Percentiles rank a stretch among this genome's conserved stretches.
Conservation (phyloP, 1,140 invertebrate species). For the Saccostrea glomerata region DNA sequence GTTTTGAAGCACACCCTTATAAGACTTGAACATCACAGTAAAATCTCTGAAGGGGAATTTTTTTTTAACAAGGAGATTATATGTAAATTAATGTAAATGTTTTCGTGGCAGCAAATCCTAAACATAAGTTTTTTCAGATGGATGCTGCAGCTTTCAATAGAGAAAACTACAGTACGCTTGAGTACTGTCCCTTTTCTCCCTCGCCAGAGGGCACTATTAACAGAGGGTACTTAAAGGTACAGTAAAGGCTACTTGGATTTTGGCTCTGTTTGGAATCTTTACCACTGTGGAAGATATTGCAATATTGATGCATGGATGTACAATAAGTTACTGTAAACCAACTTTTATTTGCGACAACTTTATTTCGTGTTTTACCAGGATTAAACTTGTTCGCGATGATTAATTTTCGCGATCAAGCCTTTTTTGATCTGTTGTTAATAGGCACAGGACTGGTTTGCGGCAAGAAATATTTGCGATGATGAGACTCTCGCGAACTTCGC, state of each 20-base stretch:
- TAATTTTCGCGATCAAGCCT: too few species aligned
- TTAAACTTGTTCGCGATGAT: too few species aligned
- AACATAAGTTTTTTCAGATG: conserved; percentile 51
- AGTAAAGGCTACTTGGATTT: conserved; percentile 36
- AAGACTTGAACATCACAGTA: not conserved
- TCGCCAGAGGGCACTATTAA: conserved; percentile 48
- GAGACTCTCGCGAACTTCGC: too few species aligned
- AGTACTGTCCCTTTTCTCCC: conserved; percentile 31
- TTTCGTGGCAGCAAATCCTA: conserved; percentile 39
- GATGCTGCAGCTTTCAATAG: conserved; percentile 39
- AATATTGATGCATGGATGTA: conserved; percentile 16
- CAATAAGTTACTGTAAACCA: not conserved
- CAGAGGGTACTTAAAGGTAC: conserved; percentile 41
- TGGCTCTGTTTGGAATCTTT: conserved; percentile 21
- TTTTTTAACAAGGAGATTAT: conserved; percentile 15
- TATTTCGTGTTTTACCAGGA: too few species aligned
- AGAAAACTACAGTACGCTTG: conserved; percentile 7
- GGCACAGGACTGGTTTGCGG: too few species aligned
- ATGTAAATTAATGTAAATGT: conserved; percentile 33
- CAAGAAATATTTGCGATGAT: too few species aligned
- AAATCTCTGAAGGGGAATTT: conserved; percentile 23
- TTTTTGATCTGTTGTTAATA: too few species aligned
- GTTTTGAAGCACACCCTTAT: not conserved
- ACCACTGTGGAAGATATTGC: conserved; percentile 8
- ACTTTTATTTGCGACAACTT: too few species aligned